Percentiles rank a stretch among this genome's conserved stretches.
These are phyloP conservation scores for Megaustenia siamemsis DNA, from an alignment of 2,888 invertebrate species.

Conservation along the genomic window DNA sequence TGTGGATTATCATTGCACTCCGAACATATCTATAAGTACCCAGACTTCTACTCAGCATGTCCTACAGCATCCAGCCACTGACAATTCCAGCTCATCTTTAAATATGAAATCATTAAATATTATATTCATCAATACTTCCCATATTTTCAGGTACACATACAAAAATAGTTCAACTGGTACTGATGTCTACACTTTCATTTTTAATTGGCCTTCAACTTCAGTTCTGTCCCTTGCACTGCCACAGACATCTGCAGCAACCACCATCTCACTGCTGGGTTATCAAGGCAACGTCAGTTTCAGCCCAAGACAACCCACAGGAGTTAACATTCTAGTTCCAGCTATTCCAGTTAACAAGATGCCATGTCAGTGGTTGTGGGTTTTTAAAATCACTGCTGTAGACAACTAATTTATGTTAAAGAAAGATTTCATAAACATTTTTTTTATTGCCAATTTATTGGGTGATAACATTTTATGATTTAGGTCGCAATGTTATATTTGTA, in stretches of 20 bases:
- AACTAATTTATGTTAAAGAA: too few relatives aligned
- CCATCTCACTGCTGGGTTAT: conserved; percentile 82
- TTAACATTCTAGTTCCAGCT: conserved; percentile 69
- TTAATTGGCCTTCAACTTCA: conserved; percentile 86
- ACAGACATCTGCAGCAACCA: conserved; percentile 70
- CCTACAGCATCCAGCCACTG: too few relatives aligned
- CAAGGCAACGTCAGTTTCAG: conserved; percentile 56
- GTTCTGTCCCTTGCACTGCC: conserved; percentile 82
- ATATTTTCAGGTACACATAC: conserved; percentile 71
- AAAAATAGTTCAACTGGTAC: conserved; percentile 53
- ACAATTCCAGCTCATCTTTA: too few relatives aligned
- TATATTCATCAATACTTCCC: background rate
- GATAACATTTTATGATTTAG: too few relatives aligned
- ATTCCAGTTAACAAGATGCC: conserved; percentile 70
- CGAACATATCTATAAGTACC: too few relatives aligned
- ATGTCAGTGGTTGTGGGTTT: conserved; percentile 75
- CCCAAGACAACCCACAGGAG: conserved; percentile 56
- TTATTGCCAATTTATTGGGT: too few relatives aligned
- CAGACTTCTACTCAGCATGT: too few relatives aligned
- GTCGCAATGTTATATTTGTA: too few relatives aligned
- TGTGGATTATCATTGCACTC: too few relatives aligned
- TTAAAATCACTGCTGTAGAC: conserved; percentile 69
- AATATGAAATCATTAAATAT: background rate
- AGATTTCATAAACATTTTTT: too few relatives aligned
- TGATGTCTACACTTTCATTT: conserved; percentile 85